Percentiles rank a stretch among this genome's conserved stretches.
Evolutionary conservation across 2,888 invertebrate genomes (phyloP).

Genomic region (Drosophila prostipennis): DNA sequence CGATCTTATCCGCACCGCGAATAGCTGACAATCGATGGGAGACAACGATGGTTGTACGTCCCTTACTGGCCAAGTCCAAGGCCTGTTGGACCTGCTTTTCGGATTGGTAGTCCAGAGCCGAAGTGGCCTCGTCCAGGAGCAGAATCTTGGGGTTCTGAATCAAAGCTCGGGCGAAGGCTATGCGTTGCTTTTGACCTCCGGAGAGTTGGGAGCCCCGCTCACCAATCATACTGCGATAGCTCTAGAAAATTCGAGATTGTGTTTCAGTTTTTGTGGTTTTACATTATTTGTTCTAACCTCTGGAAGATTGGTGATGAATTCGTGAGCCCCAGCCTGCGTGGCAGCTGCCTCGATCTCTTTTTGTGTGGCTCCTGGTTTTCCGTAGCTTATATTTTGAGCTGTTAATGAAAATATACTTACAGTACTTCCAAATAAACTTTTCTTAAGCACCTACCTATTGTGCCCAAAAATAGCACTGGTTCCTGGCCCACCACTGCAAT

Average conservation of each 20-base stretch:
- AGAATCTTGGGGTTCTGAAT: conserved; percentile 91
- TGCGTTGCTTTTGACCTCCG: conserved; percentile 93
- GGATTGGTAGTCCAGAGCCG: conserved; percentile 92
- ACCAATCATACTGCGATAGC: conserved; percentile 91
- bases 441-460: conserved; percentile 85
- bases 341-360: conserved; percentile 90
- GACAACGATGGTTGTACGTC: conserved; percentile 90
- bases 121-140: conserved; percentile 93
- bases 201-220: conserved; percentile 92
- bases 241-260: conserved; percentile 83
- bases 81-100: conserved; percentile 93
- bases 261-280: neutral
- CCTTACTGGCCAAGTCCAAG: conserved; percentile 90
- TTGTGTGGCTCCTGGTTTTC: conserved; percentile 88
- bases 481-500: conserved; percentile 96
- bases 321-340: conserved; percentile 90
- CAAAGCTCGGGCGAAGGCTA: conserved; percentile 93
- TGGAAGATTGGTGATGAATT: conserved; percentile 90
- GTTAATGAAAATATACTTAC: neutral
- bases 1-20: conserved; percentile 88
- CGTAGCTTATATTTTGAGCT: conserved; percentile 89
- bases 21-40: conserved; percentile 90
- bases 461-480: conserved; percentile 92
- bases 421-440: neutral
- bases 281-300: conserved; percentile 85